Conservation (phyloP, 2,888 invertebrate species). For the Priocnemis perturbator region DNA sequence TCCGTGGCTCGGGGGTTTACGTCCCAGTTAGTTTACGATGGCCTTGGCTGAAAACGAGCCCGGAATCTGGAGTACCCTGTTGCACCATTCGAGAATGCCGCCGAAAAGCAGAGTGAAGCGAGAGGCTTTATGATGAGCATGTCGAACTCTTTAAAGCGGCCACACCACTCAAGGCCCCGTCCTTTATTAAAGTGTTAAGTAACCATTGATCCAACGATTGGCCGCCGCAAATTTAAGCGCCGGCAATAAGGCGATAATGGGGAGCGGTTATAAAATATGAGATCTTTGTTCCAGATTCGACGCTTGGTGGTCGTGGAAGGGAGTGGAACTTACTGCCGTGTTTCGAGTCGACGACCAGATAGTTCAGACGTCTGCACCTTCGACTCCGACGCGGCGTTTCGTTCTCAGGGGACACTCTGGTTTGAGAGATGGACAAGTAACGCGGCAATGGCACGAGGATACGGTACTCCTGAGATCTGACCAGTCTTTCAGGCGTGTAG, state of each 20-base stretch:
- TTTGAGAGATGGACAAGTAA: conserved; percentile 40
- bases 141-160: background rate
- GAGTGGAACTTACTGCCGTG: conserved; percentile 34
- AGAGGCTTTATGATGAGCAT: background rate
- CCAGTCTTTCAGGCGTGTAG: conserved; percentile 69
- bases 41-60: conserved; percentile 37
- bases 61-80: conserved; percentile 26
- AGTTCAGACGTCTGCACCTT: conserved; percentile 38
- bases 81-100: conserved; percentile 27
- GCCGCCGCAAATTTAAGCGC: background rate
- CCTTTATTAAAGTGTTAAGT: too few species aligned
- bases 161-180: too few species aligned
- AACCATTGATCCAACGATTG: too few species aligned
- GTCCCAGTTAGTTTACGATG: conserved; percentile 42
- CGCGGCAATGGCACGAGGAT: conserved; percentile 63
- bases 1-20: conserved; percentile 30
- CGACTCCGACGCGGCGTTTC: conserved; percentile 31
- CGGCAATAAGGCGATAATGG: too few species aligned
- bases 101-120: conserved; percentile 9
- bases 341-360: conserved; percentile 42
- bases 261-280: too few species aligned
- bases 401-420: conserved; percentile 28
- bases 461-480: conserved; percentile 65
- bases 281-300: too few species aligned
- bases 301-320: too few species aligned